These are phyloP conservation scores for Oxyruncus cristatus DNA, from an alignment of 2,113 vertebrate species.

Conservation along the genomic window DNA sequence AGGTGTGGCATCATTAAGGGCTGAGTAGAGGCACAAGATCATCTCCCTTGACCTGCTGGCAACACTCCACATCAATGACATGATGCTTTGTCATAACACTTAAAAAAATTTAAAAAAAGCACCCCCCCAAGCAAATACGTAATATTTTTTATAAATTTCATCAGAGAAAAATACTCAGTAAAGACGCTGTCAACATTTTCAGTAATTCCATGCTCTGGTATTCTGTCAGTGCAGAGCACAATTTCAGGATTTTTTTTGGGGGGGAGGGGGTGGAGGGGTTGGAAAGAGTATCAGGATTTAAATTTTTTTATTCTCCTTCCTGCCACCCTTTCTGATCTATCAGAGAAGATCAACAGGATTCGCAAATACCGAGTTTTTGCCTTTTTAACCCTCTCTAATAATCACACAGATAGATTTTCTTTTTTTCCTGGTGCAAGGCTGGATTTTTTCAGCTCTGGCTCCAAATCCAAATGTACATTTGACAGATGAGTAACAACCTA, in stretches of 20 bases:
- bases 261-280: too few species aligned
- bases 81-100: fast-evolving
- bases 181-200: not conserved
- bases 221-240: not conserved
- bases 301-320: not conserved
- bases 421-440: not conserved
- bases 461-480: not conserved
- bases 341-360: not conserved
- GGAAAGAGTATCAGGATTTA: not conserved
- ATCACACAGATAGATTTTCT: fast-evolving
- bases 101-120: not conserved
- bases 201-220: not conserved
- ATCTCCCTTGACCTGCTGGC: not conserved
- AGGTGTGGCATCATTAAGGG: not conserved
- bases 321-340: not conserved
- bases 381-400: not conserved
- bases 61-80: not conserved
- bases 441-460: not conserved
- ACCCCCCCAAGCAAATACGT: fast-evolving
- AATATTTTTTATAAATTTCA: not conserved
- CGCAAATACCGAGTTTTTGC: fast-evolving
- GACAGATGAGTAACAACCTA: fast-evolving
- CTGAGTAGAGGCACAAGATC: not conserved
- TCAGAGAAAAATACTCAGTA: not conserved
- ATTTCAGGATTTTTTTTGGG: not conserved